phyloP scores from a whole-genome alignment of 2,797 vertebrate genomes.

The Leucoraja ocellata region DNA sequence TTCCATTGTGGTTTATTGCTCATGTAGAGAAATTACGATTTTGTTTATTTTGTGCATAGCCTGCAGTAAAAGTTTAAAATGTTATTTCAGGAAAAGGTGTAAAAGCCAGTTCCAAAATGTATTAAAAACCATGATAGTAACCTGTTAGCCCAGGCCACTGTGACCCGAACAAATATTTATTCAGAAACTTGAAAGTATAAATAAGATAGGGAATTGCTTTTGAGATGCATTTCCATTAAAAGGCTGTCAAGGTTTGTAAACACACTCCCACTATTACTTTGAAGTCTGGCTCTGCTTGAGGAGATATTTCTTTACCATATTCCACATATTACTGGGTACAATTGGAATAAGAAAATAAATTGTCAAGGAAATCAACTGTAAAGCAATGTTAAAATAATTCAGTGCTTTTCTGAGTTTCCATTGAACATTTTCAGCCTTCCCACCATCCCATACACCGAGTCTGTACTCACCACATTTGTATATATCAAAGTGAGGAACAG shows the following conservation, averaged over 20 bases:
- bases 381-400: neutral
- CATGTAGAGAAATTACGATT: neutral
- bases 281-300: neutral
- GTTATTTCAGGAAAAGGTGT: neutral
- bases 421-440: neutral
- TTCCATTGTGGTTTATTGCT: neutral
- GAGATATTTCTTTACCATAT: neutral
- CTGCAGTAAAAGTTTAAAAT: neutral
- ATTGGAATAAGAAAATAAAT: neutral
- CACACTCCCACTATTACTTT: neutral
- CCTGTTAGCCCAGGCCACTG: conserved; percentile 2
- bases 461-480: neutral
- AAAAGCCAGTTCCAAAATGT: neutral
- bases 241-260: neutral
- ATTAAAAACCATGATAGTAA: neutral
- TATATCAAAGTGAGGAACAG: neutral
- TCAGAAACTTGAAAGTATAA: neutral
- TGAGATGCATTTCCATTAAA: conserved; percentile 8
- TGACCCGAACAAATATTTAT: neutral
- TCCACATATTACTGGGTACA: neutral
- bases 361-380: neutral
- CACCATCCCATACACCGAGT: neutral
- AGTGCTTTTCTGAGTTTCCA: neutral
- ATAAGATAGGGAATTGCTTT: neutral
- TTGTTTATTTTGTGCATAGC: neutral